Percentiles rank a stretch among this genome's conserved stretches.
Evolutionary conservation across 2,797 vertebrate species (phyloP).

Genomic region (Tauraco hartlaubi): DNA sequence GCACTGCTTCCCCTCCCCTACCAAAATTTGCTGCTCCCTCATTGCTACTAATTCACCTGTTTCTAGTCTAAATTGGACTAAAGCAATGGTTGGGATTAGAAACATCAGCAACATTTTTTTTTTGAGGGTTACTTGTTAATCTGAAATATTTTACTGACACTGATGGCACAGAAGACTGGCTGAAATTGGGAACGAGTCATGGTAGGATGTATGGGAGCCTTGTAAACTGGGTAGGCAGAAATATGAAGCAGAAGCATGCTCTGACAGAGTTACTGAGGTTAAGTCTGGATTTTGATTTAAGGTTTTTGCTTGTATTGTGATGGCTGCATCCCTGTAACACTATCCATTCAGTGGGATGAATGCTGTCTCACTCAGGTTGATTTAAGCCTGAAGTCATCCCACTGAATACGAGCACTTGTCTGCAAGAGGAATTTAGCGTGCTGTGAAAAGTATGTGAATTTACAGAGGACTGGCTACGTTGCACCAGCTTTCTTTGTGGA

Average conservation of each 20-base stretch:
- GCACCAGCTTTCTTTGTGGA: not conserved
- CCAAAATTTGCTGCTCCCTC: not conserved
- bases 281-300: conserved; percentile 11
- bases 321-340: not conserved
- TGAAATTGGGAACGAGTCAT: not conserved
- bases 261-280: not conserved
- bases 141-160: not conserved
- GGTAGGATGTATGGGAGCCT: not conserved
- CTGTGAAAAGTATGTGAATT: not conserved
- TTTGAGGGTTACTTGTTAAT: not conserved
- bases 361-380: not conserved
- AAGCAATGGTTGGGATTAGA: not conserved
- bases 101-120: not conserved
- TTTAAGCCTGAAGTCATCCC: conserved; percentile 29
- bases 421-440: conserved; percentile 29
- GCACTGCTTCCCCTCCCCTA: not conserved
- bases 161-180: not conserved
- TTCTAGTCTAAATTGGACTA: not conserved
- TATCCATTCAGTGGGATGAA: not conserved
- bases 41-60: not conserved
- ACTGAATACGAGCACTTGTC: conserved; percentile 21
- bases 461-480: conserved; percentile 7
- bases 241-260: not conserved
- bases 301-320: not conserved
- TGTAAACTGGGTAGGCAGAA: not conserved